Evolutionary conservation across 1,140 invertebrate species (phyloP), one percentile per base, ranked within the genome.

Genomic region (Pseudomyrmex sp.): DNA sequence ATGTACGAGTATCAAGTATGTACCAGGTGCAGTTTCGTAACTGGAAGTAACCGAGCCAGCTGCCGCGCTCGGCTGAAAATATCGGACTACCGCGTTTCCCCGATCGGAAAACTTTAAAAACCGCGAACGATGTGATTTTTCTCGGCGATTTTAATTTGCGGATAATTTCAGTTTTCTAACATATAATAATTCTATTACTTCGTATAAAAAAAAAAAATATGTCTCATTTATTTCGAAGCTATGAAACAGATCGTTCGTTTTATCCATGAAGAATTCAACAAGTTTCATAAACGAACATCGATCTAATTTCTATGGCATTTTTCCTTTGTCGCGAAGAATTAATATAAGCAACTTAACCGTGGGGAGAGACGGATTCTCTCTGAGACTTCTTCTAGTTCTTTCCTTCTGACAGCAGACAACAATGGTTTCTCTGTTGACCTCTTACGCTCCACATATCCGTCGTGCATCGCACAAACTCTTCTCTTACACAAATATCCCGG

Each of bases 391-490:
- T 89, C 58, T 72, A 83, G 70, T 85, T 85, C 54, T 86, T 35
- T 69, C 69, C 74, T 73, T 65, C 82, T 82, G 83, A 63, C 72
- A 70, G 84, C 87, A 91, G 90, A 90, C 88, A 91, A 91, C 90
- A 91, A 91, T 91, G 87, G 86, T 83, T 85, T 85, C 89, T 90
- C 85, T 91, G 87, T 88, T 91, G 90, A 91, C 87, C 90, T 91
- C 85, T 90, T 84, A 90, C 87, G 90, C 86, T 90, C 86, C 86
- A 89, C 83, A 88, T 86, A 88, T 35, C 76, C 89, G 65, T 68
- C 63, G 77, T 82, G 85, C 70, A 82, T 66, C 62, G 69, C 80
- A 79, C 87, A 79, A 35, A 35, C 35, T 35, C 68, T 77, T 61
- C n/a, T n/a, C 56, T 80, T 74, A 86, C 72, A 54, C 79, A 75